Conservation (phyloP, 1,140 invertebrate genomes). For the Polypedilum pembai region DNA sequence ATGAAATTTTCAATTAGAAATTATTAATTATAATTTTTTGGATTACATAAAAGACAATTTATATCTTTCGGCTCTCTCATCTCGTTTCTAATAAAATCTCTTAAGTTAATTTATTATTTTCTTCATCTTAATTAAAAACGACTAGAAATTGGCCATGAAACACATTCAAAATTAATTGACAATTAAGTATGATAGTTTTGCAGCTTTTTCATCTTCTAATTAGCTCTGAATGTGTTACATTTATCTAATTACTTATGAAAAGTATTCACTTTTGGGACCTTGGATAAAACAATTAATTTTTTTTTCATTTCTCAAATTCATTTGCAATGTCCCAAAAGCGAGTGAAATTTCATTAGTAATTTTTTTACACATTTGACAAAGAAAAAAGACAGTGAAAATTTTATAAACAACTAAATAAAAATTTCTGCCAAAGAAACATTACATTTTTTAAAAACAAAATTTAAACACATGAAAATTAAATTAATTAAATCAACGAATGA, state of each 20-base stretch:
- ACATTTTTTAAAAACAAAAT: constrained; percentile 29
- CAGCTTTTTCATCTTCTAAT: constrained; percentile 8
- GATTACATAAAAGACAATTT: too few species aligned
- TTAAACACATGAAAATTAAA: constrained; percentile 30
- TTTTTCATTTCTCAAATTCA: too few species aligned
- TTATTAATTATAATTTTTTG: constrained; percentile 29
- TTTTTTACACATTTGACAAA: too few species aligned
- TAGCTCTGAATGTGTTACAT: background rate
- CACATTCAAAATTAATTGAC: background rate
- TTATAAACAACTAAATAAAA: constrained; percentile 19
- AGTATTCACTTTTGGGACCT: too few species aligned
- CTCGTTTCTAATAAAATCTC: background rate
- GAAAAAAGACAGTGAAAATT: background rate
- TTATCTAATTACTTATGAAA: background rate
- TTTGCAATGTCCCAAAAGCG: too few species aligned
- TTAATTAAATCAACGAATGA: background rate
- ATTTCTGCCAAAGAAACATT: background rate
- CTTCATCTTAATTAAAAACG: constrained; percentile 13
- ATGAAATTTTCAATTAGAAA: too few species aligned
- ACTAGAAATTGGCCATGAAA: constrained; percentile 8
- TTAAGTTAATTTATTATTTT: background rate
- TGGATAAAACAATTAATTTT: too few species aligned
- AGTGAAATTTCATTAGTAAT: too few species aligned
- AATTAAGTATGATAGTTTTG: background rate
- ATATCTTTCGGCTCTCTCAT: background rate